Base-by-base conservation (phyloP, 2,797 vertebrate species). In the Crypturellus tataupa region DNA sequence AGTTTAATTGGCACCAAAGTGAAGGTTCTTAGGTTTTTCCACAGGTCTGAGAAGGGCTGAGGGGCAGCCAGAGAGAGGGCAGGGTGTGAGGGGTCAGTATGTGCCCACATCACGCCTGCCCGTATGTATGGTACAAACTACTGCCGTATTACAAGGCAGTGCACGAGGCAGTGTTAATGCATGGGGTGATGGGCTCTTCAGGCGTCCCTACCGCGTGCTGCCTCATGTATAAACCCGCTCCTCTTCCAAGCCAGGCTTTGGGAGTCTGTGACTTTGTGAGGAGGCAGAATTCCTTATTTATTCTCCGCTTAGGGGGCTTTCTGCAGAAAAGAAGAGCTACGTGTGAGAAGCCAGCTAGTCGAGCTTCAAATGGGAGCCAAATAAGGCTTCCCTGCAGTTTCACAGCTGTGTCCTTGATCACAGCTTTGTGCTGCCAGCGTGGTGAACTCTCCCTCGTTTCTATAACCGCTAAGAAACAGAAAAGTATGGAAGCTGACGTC, bases 361-460 rank as follows among this genome's bases (percentile, higher is more conserved):
- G 91, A 93, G 77, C 85, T 96, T 96, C 94, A 94, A 91, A 95
- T 94, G 93, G 87, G 93, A 96, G 94, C 89, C 91, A 95, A 88
- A 92, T 94, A 87, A 94, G 77, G 80, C 85, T 94, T 94, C 60
- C 87, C 87, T 93, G 89, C 85, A 92, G 73, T 85, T 96, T 94
- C 92, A 92, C 91, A 94, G 89, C 92, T 94, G 93, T 91, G 77
- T 87, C 80, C 73, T 67, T 44, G 63, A 9, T 88, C 7, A 3
- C 80, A 94, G 82, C 77, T 91, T 93, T 79, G n/a, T 86, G 82
- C 73, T 87, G 82, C 42, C 85, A 87, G 87, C 51, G 5, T 60
- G 70, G 87, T 89, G 78, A 96, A 33, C 70, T 86, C 79, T 92
- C 27, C 77, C 93, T 91, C 39, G 21, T 89, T 92, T 96, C 64